Conservation (phyloP, 2,113 vertebrate species). For the Oncorhynchus kisutch region DNA sequence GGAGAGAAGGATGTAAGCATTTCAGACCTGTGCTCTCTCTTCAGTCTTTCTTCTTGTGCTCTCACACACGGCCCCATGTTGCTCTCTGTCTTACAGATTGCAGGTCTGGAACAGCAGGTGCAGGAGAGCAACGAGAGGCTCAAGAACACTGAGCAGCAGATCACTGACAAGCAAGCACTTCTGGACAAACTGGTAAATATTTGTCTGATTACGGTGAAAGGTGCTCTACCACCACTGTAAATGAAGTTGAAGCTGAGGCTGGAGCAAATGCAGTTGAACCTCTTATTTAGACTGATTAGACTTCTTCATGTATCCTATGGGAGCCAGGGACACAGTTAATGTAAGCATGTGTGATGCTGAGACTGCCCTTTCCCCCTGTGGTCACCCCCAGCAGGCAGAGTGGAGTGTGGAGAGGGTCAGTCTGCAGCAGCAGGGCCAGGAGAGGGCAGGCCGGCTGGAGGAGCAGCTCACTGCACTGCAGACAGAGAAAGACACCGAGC, state of each 20-base stretch:
- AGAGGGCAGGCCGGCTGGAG: slow-evolving; percentile 65
- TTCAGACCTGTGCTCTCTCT: no score
- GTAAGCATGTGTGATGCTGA: background rate
- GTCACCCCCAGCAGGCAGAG: slow-evolving; percentile 55
- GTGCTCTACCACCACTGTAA: no score
- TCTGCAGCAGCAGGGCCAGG: slow-evolving; percentile 70
- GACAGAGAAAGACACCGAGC: slow-evolving; percentile 64
- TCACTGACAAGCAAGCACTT: slow-evolving; percentile 71
- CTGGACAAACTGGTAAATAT: slow-evolving; percentile 76
- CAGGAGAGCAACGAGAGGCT: slow-evolving; percentile 61
- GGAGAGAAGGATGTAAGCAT: background rate
- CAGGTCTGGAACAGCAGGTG: slow-evolving; percentile 76
- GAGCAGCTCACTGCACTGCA: slow-evolving; percentile 71
- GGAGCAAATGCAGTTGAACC: no score
- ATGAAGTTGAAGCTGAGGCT: no score
- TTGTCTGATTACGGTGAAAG: background rate
- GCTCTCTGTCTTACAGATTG: slow-evolving; percentile 68
- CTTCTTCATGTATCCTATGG: no score
- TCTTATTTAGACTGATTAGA: no score
- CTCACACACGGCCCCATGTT: background rate
- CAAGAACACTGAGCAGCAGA: slow-evolving; percentile 61
- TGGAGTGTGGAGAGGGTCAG: slow-evolving; percentile 69
- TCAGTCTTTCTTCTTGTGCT: background rate
- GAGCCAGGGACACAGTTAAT: no score
- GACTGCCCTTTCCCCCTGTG: background rate